Evolutionary conservation across 2,113 vertebrate species (phyloP).

Genomic region (Platichthys flesus): DNA sequence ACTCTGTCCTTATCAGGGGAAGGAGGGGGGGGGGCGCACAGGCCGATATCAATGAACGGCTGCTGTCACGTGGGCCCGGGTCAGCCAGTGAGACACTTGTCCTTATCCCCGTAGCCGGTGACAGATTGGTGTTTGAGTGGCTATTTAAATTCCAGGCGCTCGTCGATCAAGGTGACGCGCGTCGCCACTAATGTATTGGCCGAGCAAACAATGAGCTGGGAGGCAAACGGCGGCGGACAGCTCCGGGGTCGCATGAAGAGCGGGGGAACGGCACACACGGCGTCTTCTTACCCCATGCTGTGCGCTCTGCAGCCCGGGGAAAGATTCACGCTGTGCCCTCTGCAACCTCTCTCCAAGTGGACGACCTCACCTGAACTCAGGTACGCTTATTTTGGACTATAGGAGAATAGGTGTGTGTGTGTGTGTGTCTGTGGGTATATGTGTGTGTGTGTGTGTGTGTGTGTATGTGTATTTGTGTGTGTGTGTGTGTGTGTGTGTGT

Average conservation of each 20-base stretch:
- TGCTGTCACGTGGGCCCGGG: conserved; percentile 84
- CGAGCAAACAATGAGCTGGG: conserved; percentile 80
- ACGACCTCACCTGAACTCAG: conserved; percentile 63
- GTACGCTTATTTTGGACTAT: conserved; percentile 61
- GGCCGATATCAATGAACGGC: conserved; percentile 93
- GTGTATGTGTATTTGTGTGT: background rate
- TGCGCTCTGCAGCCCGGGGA: conserved; percentile 18
- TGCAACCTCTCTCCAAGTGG: conserved; percentile 32
- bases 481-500: background rate
- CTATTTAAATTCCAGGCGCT: conserved; percentile 96
- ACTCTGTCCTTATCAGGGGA: conserved; percentile 82
- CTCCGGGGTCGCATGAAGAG: conserved; percentile 70
- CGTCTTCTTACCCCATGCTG: conserved; percentile 34
- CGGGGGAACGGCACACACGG: conserved; percentile 29
- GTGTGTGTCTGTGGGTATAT: background rate
- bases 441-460: background rate
- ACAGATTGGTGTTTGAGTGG: conserved; percentile 90
- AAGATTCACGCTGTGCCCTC: conserved; percentile 47
- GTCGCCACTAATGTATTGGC: conserved; percentile 81
- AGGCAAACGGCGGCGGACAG: conserved; percentile 75
- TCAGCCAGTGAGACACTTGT: conserved; percentile 92
- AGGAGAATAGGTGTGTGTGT: background rate
- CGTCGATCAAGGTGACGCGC: conserved; percentile 90
- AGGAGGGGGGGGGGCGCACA: conserved; percentile 60
- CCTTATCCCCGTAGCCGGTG: conserved; percentile 86